Evolutionary conservation across 2,888 invertebrate species (phyloP).

Genomic region (Meganola albula): DNA sequence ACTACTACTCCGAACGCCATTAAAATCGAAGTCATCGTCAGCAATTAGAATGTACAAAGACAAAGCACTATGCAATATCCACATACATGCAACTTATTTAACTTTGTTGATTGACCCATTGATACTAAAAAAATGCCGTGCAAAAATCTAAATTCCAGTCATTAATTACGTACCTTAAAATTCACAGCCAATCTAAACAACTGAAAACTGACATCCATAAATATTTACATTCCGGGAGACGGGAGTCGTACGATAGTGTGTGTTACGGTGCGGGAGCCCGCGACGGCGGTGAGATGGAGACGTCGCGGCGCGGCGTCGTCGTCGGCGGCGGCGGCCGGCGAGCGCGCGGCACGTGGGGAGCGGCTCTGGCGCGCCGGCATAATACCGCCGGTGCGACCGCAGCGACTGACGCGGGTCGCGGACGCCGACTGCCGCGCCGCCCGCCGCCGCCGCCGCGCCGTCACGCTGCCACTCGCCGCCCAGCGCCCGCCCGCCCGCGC

Average conservation of each 20-base stretch:
- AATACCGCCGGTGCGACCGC: slow-evolving; percentile 38
- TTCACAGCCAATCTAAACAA: slow-evolving; percentile 77
- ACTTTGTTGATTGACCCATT: slow-evolving; percentile 38
- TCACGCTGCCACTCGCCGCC: slow-evolving; percentile 29
- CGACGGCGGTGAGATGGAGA: slow-evolving; percentile 38
- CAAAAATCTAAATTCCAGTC: slow-evolving; percentile 58
- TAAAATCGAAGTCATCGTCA: slow-evolving; percentile 56
- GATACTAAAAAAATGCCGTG: slow-evolving; percentile 45
- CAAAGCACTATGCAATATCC: slow-evolving; percentile 59
- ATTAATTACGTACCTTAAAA: slow-evolving; percentile 74
- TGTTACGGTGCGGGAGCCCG: slow-evolving; percentile 47
- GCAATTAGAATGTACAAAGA: slow-evolving; percentile 64
- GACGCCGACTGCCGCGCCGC: slow-evolving; percentile 43
- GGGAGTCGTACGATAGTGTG: slow-evolving; percentile 60
- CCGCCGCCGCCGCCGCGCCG: slow-evolving; percentile 20
- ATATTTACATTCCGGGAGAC: slow-evolving; percentile 73
- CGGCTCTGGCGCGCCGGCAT: slow-evolving; percentile 64
- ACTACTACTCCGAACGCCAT: slow-evolving; percentile 58
- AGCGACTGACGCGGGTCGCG: slow-evolving; percentile 36
- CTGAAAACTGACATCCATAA: slow-evolving; percentile 77
- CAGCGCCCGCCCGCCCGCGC: slow-evolving; percentile 38
- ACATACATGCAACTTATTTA: slow-evolving; percentile 59
- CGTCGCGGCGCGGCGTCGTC: slow-evolving; percentile 42
- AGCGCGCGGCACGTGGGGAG: slow-evolving; percentile 52
- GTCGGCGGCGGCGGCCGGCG: slow-evolving; percentile 38